phyloP scores from a whole-genome alignment of 2,113 vertebrate genomes.

The Fulmarus glacialis region DNA sequence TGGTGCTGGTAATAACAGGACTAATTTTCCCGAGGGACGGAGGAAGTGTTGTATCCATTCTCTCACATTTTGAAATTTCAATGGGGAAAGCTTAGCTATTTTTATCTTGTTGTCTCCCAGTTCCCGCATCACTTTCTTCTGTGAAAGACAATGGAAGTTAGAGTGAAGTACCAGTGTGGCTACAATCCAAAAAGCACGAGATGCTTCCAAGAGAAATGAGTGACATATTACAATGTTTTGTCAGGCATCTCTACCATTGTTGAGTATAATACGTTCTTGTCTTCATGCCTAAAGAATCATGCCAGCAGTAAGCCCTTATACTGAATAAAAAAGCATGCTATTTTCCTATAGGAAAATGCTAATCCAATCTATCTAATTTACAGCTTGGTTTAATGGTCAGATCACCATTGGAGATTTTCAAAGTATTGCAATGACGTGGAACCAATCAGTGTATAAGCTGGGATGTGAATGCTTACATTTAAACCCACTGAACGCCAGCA shows the following conservation, averaged over 20 bases:
- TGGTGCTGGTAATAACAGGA: neutral
- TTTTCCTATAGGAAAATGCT: neutral
- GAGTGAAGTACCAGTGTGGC: neutral
- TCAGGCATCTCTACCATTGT: neutral
- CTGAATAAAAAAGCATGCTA: neutral
- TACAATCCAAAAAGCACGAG: neutral
- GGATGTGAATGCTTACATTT: neutral
- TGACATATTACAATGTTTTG: neutral
- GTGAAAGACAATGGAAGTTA: constrained; percentile 1
- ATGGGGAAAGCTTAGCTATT: constrained; percentile 4
- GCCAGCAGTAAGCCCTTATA: neutral
- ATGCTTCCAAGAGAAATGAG: constrained; percentile 34
- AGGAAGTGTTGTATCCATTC: neutral
- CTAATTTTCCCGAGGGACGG: neutral
- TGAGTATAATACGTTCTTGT: neutral
- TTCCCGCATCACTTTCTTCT: constrained; percentile 19
- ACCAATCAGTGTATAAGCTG: neutral
- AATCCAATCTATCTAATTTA: neutral
- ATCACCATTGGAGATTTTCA: neutral
- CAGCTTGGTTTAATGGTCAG: neutral
- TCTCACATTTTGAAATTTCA: constrained; percentile 25
- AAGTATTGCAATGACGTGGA: neutral
- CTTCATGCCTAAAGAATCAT: neutral
- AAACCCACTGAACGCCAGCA: neutral
- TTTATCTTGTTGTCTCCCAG: neutral